Percentiles rank a stretch among this genome's conserved stretches.
phyloP scores from a whole-genome alignment of 2,113 vertebrate species.

The Nematolebias whitei region DNA sequence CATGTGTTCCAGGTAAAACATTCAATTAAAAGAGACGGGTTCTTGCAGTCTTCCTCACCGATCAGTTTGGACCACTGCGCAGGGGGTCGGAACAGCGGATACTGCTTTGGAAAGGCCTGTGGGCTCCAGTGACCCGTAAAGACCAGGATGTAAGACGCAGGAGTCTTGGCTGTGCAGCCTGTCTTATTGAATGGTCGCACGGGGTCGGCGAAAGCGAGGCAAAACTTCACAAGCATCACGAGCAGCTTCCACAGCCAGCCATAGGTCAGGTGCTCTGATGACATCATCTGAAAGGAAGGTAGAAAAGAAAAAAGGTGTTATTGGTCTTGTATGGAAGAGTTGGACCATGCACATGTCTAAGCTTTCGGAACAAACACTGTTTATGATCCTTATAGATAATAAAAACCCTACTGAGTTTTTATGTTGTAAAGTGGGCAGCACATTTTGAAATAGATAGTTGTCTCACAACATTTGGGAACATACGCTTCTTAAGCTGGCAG shows the following conservation, averaged over 20 bases:
- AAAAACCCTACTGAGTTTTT: not conserved
- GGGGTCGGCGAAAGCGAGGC: slow-evolving; percentile 61
- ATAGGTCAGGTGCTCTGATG: slow-evolving; percentile 67
- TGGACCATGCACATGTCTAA: not conserved
- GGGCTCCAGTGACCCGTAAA: slow-evolving; percentile 84
- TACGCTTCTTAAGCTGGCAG: slow-evolving; percentile 10
- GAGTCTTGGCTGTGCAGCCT: slow-evolving; percentile 75
- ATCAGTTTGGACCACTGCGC: slow-evolving; percentile 86
- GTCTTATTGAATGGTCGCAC: slow-evolving; percentile 63
- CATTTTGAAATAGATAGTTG: slow-evolving; percentile 1
- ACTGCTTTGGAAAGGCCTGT: slow-evolving; percentile 83
- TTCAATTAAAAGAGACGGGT: too few relatives aligned
- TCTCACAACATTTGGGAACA: not conserved
- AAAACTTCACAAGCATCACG: slow-evolving; percentile 69
- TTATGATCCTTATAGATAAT: not conserved
- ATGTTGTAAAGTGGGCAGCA: not conserved
- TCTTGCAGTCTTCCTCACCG: slow-evolving; percentile 67
- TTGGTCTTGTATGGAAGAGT: slow-evolving; percentile 1
- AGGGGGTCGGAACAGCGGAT: slow-evolving; percentile 82
- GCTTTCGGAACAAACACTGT: not conserved
- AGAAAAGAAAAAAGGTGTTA: slow-evolving; percentile 36
- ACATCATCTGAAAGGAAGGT: slow-evolving; percentile 74
- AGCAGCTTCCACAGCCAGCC: slow-evolving; percentile 78
- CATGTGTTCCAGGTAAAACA: too few relatives aligned
- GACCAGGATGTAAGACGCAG: slow-evolving; percentile 82